phyloP scores from a whole-genome alignment of 1,140 invertebrate genomes.

The Cylas formicarius region DNA sequence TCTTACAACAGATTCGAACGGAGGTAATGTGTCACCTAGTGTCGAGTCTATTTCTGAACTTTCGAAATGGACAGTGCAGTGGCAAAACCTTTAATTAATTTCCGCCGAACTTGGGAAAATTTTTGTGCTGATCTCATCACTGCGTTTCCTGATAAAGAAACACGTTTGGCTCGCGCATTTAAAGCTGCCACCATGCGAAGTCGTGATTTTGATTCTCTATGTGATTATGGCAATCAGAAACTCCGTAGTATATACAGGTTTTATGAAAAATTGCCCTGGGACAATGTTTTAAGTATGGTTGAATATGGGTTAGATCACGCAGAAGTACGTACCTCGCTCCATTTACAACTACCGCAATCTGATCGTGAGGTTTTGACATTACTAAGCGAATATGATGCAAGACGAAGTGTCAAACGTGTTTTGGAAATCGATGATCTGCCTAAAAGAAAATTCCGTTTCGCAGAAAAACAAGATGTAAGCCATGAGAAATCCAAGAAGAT shows the following conservation, averaged over 20 bases:
- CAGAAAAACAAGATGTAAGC: too few relatives aligned
- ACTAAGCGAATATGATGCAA: conserved; percentile 12
- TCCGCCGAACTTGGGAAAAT: conserved; percentile 20
- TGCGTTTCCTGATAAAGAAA: conserved; percentile 20
- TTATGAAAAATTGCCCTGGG: neutral
- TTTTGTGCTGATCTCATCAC: conserved; percentile 11
- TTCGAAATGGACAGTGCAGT: too few relatives aligned
- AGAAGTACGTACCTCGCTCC: conserved; percentile 10
- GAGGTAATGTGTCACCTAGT: too few relatives aligned
- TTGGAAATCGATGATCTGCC: too few relatives aligned
- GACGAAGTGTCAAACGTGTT: too few relatives aligned
- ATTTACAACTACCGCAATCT: conserved; percentile 4
- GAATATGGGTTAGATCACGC: conserved; percentile 18
- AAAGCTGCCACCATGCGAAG: conserved; percentile 19
- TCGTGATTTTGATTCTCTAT: conserved; percentile 15
- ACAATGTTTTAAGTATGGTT: conserved; percentile 18
- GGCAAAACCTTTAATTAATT: too few relatives aligned
- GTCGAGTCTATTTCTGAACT: too few relatives aligned
- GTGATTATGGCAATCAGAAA: conserved; percentile 17
- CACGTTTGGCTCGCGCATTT: conserved; percentile 9
- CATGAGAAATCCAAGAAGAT: too few relatives aligned
- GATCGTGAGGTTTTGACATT: conserved; percentile 13
- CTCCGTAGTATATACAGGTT: neutral
- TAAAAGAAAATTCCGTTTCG: too few relatives aligned
- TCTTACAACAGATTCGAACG: too few relatives aligned